Base-by-base conservation (phyloP, 1,140 invertebrate species). In the Teleopsis dalmanni region DNA sequence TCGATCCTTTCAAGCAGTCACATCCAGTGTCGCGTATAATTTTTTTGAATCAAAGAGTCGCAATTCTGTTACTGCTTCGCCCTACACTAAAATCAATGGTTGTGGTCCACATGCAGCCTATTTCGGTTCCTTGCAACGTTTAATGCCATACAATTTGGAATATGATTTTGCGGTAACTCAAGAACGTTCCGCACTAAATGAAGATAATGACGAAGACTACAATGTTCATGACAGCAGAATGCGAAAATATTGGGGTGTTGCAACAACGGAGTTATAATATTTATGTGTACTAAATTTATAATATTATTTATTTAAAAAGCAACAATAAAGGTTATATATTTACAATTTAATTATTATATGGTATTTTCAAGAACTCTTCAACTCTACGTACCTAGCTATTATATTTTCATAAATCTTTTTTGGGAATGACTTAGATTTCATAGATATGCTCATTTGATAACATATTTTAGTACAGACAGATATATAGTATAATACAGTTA, bases 171-270 rank as follows among this genome's bases (percentile, higher is more conserved):
- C 84, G 3, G 81, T 86, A 2, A 87, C 87, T 56, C 84, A 87
- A 59, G 85, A 89, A 62, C 75, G 84, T 45, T n/a, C 54, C 6
- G 45, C 27, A 10, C 23, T 51, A 4, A 38, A 51, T 26, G 63
- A 67, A 23, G 47, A 49, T 14, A 38, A 51, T 34, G 63, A 63
- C 27, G 63, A 66, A 35, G 59, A 55, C 4, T 62, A 53, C 13
- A 50, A 48, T 31, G 64, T 88, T 57, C 78, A 85, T 43, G 84
- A 87, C 61, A 79, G 79, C 37, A 76, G 87, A 41, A 90, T 90
- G 86, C 82, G 87, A 53, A 85, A 87, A 55, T 90, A 90, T 70
- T 90, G 87, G 87, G 87, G 86, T 34, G 85, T 89, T 33, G 85
- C 86, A 6, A 88, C 86, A 2, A 89, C 87, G 1, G 87, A 89